phyloP scores from a whole-genome alignment of 2,888 invertebrate species.

The Heliconius ismenius region DNA sequence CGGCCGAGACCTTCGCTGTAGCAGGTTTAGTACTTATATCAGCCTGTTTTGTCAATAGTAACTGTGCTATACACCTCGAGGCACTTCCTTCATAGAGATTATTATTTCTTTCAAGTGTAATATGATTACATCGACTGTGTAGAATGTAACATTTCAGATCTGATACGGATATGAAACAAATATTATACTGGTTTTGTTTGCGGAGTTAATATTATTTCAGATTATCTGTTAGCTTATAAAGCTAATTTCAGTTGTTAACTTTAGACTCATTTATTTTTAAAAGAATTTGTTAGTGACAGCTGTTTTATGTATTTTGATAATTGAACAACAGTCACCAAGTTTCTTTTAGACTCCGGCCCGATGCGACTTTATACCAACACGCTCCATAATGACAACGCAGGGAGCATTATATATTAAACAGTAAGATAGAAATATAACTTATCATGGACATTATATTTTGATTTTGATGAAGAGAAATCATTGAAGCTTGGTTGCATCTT shows the following conservation, averaged over 20 bases:
- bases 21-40: slow-evolving; percentile 21
- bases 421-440: neutral
- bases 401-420: neutral
- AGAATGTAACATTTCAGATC: neutral
- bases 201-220: too few relatives aligned
- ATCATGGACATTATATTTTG: neutral
- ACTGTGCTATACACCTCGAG: neutral
- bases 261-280: neutral
- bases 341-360: too few relatives aligned
- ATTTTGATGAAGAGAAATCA: neutral
- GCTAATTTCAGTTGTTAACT: neutral
- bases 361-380: too few relatives aligned
- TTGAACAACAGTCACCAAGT: neutral
- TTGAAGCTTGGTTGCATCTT: neutral
- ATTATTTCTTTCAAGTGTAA: too few relatives aligned
- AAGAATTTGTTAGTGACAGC: neutral
- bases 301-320: neutral
- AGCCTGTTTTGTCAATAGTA: slow-evolving; percentile 12
- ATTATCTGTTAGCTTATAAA: too few relatives aligned
- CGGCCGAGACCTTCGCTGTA: neutral
- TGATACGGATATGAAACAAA: neutral
- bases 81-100: neutral
- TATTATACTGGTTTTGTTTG: too few relatives aligned
- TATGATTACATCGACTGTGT: too few relatives aligned
- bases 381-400: too few relatives aligned